Evolutionary conservation across 2,888 invertebrate genomes (phyloP).

Genomic region (Microplitis deprimator): DNA sequence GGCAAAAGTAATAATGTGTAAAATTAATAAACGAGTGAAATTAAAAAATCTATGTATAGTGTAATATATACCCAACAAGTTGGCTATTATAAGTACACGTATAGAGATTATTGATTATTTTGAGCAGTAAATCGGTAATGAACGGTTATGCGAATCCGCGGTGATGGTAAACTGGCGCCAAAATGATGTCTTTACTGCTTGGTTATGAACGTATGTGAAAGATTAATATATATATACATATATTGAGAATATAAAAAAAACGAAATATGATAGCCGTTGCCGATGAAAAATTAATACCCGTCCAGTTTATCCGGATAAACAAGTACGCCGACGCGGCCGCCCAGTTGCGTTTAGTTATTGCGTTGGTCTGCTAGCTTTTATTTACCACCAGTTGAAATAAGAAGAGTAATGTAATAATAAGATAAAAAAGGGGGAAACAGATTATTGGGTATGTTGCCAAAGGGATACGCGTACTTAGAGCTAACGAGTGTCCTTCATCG

Average conservation of each 20-base stretch:
- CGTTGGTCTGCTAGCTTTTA: not conserved
- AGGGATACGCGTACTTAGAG: conserved; percentile 5
- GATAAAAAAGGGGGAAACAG: not conserved
- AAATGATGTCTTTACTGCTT: conserved; percentile 46
- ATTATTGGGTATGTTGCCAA: conserved; percentile 2
- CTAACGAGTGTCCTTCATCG: conserved; percentile 27
- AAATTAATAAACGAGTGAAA: not conserved
- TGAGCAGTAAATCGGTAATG: conserved; percentile 11
- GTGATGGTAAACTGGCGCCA: conserved; percentile 38
- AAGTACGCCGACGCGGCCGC: conserved; percentile 36
- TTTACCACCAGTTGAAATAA: not conserved
- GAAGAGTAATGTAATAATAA: not conserved
- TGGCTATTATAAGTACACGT: not conserved
- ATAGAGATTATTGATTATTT: not conserved
- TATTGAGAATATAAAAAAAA: not conserved
- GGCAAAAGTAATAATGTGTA: not conserved
- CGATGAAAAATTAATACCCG: conserved; percentile 48
- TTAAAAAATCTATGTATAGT: not conserved
- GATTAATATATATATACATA: conserved; percentile 3
- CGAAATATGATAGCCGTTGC: conserved; percentile 35
- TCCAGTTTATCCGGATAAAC: conserved; percentile 47
- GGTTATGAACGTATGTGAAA: not conserved
- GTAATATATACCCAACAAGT: not conserved
- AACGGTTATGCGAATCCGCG: not conserved
- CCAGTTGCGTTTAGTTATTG: conserved; percentile 19